Conservation (phyloP, 2,888 invertebrate species). For the Pachydiplax longipennis region DNA sequence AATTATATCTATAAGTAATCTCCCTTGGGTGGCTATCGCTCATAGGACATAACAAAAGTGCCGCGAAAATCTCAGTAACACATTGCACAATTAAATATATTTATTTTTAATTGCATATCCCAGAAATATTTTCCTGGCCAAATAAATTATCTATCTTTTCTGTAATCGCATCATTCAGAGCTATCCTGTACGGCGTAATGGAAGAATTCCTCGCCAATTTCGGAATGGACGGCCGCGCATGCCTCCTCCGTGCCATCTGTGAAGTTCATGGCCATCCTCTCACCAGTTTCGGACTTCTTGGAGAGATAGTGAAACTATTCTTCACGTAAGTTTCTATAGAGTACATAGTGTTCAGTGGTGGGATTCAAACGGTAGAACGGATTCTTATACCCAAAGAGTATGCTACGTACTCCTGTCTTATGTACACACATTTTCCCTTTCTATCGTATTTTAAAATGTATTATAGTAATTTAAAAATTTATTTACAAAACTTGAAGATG, state of each 20-base stretch:
- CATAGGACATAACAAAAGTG: no score
- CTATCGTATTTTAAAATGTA: no score
- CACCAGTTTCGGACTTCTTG: constrained; percentile 79
- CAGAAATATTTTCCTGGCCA: background rate
- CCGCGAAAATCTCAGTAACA: no score
- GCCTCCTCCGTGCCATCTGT: constrained; percentile 82
- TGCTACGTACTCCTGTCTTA: no score
- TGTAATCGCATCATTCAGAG: constrained; percentile 60
- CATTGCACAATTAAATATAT: no score
- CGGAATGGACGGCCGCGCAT: constrained; percentile 83
- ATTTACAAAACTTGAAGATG: no score
- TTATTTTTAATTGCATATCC: background rate
- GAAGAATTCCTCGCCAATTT: constrained; percentile 83
- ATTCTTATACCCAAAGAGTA: background rate
- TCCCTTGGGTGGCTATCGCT: no score
- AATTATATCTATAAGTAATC: no score
- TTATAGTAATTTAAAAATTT: no score
- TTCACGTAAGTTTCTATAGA: constrained; percentile 71
- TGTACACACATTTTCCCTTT: no score
- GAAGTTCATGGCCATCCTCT: constrained; percentile 84
- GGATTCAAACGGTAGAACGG: background rate
- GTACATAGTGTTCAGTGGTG: background rate
- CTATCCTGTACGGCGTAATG: constrained; percentile 76
- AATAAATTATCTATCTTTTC: no score
- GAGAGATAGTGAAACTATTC: constrained; percentile 82